Base-by-base conservation (phyloP, 1,140 invertebrate genomes). In the Centruroides sculpturatus region DNA sequence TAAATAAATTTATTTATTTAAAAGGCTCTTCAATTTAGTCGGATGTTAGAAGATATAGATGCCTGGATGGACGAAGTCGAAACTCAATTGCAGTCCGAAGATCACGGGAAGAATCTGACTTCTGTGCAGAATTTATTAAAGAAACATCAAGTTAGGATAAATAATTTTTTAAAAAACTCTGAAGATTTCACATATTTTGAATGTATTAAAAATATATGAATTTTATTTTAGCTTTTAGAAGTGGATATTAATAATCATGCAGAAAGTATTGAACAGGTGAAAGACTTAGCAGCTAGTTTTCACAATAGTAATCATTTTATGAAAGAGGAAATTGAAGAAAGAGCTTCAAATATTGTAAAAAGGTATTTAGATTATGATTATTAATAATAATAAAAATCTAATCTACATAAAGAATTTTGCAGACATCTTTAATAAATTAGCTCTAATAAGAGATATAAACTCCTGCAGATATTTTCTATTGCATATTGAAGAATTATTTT, bases 31-130 rank as follows among this genome's bases (percentile, higher is more conserved):
- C 76, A 92, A 35, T 92, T 92, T 69, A 82, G 83, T 56, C 80
- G 90, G 3, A 88, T 85, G 4, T 70, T 95, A 9, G 90, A 93
- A 69, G 91, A 95, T 74, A 85, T 94, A 67, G 87, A 89, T 68
- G 76, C 81, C 11, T 95, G 91, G 90, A 84, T 94, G 72, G 88
- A 89, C 64, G 89, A 92, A 59, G 82, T 92, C 7, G 89, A 92
- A 74, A 78, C 77, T 4, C 85, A 89, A 65, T 75, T 92, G 6
- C 82, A 85, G 55, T 86, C 85, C 35, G 86, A 89, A 65, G 87
- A 90, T 69, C 86, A 89, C 61, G 87, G 86, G 50, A 72, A 73
- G 59, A 91, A 94, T 72, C 73, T 93, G 41, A 82, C 85, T 0
- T 85, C 88, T 4, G 88, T 90, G 1, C 83, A 82, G 3, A 86